A percentile compares a stretch with the other conserved stretches of the same genome.
phyloP scores from a whole-genome alignment of 2,797 vertebrate species.

The Crenuchus spilurus region DNA sequence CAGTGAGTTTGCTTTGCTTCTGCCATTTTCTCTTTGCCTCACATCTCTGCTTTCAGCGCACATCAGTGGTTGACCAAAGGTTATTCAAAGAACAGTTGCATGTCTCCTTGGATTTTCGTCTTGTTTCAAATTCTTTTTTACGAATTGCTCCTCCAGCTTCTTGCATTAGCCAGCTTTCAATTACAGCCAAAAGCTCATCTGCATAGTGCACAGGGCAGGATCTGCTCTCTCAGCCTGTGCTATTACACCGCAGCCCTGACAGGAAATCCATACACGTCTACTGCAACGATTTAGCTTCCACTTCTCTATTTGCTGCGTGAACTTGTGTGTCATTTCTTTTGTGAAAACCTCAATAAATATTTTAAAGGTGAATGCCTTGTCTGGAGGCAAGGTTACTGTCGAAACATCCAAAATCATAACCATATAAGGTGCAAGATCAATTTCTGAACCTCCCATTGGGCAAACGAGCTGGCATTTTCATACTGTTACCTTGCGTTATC shows the following conservation, averaged over 20 bases:
- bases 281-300: slow-evolving; percentile 72
- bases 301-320: slow-evolving; percentile 60
- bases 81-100: slow-evolving; percentile 49
- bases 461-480: slow-evolving; percentile 47
- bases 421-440: slow-evolving; percentile 41
- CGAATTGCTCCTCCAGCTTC: slow-evolving; percentile 47
- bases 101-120: slow-evolving; percentile 45
- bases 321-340: slow-evolving; percentile 55
- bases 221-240: slow-evolving; percentile 63
- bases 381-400: slow-evolving; percentile 57
- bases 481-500: slow-evolving; percentile 12
- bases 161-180: slow-evolving; percentile 62
- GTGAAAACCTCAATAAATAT: slow-evolving; percentile 58
- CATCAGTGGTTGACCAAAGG: slow-evolving; percentile 55
- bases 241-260: slow-evolving; percentile 73
- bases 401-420: slow-evolving; percentile 52
- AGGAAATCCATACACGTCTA: slow-evolving; percentile 78
- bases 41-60: slow-evolving; percentile 44
- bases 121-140: slow-evolving; percentile 49
- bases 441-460: slow-evolving; percentile 29
- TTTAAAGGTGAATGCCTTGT: slow-evolving; percentile 52
- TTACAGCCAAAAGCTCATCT: slow-evolving; percentile 71
- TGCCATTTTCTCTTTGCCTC: slow-evolving; percentile 47
- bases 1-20: slow-evolving; percentile 52
- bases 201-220: slow-evolving; percentile 68